Evolutionary conservation across 2,113 vertebrate genomes (phyloP), one percentile per base, ranked within the genome.

Genomic region (Cromileptes altivelis): DNA sequence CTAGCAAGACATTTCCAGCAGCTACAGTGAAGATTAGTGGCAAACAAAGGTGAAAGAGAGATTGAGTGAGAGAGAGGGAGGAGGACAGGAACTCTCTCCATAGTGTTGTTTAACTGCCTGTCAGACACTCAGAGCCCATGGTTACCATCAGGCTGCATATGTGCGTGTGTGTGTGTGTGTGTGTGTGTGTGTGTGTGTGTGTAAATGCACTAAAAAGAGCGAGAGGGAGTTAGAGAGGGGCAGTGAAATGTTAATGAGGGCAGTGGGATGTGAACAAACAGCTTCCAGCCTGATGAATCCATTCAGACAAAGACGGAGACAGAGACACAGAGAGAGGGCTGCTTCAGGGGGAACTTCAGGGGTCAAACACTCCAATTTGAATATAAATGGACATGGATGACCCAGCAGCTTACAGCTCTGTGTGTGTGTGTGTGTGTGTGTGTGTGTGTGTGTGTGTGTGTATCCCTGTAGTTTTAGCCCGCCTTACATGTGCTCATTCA

Each of bases 201-300:
- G 57, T 67, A 61, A 70, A 21, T 72, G 58, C 4, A 10, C 21
- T 62, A 63, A 82, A 80, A 83, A 69, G 79, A 74, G 85, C 4
- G 53, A 70, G 72, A 78, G 63, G 6, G 52, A 69, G 68, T 1
- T n/a, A 56, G 65, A 69, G 77, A 37, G 56, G 60, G 71, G 65
- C 86, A 88, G 80, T 82, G 70, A 93, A 91, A 91, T 90, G 92
- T 91, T 92, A 94, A 93, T 90, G 90, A 92, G 85, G 82, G 86
- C 81, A 88, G 70, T 82, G 82, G 75, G 81, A 89, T 82, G 88
- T 85, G 88, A 93, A 92, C 87, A 88, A 91, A 89, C 84, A 85
- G 90, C 88, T 93, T 89, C 81, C 76, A 88, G 87, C 85, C 84
- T 88, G 86, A 90, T 93, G 90, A 88, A 91, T 89, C 63, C 80